These are phyloP conservation scores for Mus caroli DNA, from an alignment of 2,797 vertebrate genomes.

Conservation along the genomic window DNA sequence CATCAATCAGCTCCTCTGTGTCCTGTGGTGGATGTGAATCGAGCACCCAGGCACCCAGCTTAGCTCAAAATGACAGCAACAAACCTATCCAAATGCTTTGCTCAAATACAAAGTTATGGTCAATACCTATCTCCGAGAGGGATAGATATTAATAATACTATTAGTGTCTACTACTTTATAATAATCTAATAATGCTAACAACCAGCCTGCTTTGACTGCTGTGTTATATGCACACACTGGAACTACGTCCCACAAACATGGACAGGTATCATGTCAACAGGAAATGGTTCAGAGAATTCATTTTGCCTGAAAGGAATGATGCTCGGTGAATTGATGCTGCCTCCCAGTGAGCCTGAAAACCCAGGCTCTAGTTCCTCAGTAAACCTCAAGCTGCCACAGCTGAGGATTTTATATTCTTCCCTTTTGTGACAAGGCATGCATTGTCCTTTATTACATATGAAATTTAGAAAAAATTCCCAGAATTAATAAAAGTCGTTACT, in stretches of 20 bases:
- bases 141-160: background rate
- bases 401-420: constrained; percentile 3
- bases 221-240: background rate
- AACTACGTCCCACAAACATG: background rate
- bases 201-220: background rate
- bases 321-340: constrained; percentile 50
- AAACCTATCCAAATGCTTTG: constrained; percentile 9
- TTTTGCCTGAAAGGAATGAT: background rate
- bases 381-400: background rate
- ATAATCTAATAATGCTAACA: background rate
- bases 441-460: background rate
- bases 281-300: background rate
- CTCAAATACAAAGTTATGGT: constrained; percentile 19
- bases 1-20: background rate
- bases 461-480: background rate
- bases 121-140: background rate
- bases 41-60: background rate
- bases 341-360: constrained; percentile 63
- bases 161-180: background rate
- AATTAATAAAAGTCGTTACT: background rate
- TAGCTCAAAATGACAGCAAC: background rate
- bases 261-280: background rate
- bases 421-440: background rate
- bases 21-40: background rate
- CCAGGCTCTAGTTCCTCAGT: background rate